phyloP scores from a whole-genome alignment of 2,113 vertebrate genomes.

The Podarcis cretensis region DNA sequence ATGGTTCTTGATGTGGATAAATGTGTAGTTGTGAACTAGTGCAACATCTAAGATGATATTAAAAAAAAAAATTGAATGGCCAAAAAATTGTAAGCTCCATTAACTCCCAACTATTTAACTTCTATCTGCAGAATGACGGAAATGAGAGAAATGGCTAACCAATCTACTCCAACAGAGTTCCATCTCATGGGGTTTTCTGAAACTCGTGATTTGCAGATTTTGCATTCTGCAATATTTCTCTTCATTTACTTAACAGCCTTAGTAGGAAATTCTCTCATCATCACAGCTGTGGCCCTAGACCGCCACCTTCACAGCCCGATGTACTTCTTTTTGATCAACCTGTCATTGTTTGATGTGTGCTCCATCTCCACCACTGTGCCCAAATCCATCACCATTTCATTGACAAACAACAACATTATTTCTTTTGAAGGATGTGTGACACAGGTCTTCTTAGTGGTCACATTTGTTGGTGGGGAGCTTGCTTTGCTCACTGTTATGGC shows the following conservation, averaged over 20 bases:
- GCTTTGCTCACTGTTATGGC: neutral
- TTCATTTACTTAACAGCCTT: neutral
- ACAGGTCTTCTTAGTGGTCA: neutral
- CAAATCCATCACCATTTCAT: neutral
- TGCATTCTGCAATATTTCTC: slow-evolving; percentile 1
- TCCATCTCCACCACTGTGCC: neutral
- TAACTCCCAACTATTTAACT: neutral
- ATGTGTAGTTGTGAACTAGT: no score
- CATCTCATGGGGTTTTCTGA: neutral
- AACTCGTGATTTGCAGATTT: neutral
- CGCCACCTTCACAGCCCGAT: neutral
- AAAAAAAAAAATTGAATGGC: no score
- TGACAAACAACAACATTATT: neutral
- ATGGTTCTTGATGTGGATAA: no score
- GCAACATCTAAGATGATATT: no score
- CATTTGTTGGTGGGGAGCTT: neutral
- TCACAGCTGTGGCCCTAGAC: neutral
- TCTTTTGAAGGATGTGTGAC: neutral
- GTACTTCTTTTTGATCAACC: neutral
- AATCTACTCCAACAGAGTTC: neutral
- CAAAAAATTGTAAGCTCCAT: neutral
- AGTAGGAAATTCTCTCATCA: neutral
- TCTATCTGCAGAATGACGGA: neutral
- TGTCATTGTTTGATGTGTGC: neutral
- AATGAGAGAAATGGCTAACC: neutral